phyloP scores from a whole-genome alignment of 2,113 vertebrate genomes.

The Trogon melanurus region DNA sequence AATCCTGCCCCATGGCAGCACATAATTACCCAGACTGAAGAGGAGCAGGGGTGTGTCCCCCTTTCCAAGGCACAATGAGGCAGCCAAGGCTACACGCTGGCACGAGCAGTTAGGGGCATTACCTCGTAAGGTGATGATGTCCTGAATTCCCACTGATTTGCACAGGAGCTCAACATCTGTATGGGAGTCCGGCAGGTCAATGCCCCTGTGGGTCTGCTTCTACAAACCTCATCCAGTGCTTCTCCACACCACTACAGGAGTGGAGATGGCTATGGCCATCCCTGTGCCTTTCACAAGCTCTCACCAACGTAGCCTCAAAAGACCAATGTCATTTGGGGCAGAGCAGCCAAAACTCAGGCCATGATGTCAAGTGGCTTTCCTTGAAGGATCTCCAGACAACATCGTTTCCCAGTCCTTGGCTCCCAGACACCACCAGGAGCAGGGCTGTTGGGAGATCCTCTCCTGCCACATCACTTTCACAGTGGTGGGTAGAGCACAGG shows the following conservation, averaged over 20 bases:
- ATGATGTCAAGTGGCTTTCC: not conserved
- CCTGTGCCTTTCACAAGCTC: not conserved
- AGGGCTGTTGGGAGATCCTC: not conserved
- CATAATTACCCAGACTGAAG: not conserved
- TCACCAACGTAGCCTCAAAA: not conserved
- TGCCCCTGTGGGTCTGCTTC: not conserved
- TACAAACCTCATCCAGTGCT: not conserved
- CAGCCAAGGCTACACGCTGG: accelerated
- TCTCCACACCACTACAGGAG: not conserved
- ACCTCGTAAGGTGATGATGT: accelerated
- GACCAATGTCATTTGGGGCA: not conserved
- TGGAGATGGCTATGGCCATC: accelerated
- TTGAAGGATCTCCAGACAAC: not conserved
- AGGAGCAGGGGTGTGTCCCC: not conserved
- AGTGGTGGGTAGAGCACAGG: not conserved
- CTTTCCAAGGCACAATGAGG: not conserved
- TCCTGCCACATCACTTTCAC: not conserved
- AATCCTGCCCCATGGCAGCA: not conserved
- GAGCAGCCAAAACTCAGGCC: not conserved
- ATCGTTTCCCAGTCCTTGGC: not conserved
- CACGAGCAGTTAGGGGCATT: not conserved
- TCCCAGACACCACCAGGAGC: not conserved
- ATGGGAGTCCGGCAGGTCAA: not conserved
- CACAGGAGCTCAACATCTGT: not conserved
- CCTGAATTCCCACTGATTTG: not conserved